Percentiles rank a stretch among this genome's conserved stretches.
phyloP scores from a whole-genome alignment of 2,888 invertebrate genomes.

The Drosophila birchii region DNA sequence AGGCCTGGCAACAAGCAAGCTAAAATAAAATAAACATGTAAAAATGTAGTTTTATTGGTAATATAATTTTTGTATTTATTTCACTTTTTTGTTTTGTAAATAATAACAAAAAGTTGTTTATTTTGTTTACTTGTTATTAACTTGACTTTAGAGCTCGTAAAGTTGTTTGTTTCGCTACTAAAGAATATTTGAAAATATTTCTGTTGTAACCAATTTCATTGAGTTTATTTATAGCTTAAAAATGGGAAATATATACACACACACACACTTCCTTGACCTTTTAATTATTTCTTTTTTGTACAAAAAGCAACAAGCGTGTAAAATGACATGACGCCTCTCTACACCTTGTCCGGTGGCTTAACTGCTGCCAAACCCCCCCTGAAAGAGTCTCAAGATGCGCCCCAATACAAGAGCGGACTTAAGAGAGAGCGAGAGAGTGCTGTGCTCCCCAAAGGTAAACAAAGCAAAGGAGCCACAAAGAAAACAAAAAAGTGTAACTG shows the following conservation, averaged over 20 bases:
- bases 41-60: no score
- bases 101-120: no score
- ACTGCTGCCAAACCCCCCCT: not conserved
- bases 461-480: slow-evolving; percentile 43
- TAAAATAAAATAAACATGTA: not conserved
- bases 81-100: not conserved
- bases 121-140: not conserved
- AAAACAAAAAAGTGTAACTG: slow-evolving; percentile 24
- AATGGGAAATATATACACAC: not conserved
- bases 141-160: not conserved
- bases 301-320: slow-evolving; percentile 23
- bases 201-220: slow-evolving; percentile 6
- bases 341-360: slow-evolving; percentile 21
- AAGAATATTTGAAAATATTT: not conserved
- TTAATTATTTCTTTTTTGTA: slow-evolving; percentile 11
- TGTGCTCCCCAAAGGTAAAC: slow-evolving; percentile 63
- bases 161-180: not conserved
- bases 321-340: slow-evolving; percentile 13
- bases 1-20: not conserved
- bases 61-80: not conserved
- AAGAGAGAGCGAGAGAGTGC: slow-evolving; percentile 37
- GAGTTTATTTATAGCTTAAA: slow-evolving; percentile 6
- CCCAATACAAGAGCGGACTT: slow-evolving; percentile 27
- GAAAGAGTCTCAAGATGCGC: slow-evolving; percentile 59
- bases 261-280: slow-evolving; percentile 12